Conservation (phyloP, 2,888 invertebrate species). For the Bedellia somnulentella region DNA sequence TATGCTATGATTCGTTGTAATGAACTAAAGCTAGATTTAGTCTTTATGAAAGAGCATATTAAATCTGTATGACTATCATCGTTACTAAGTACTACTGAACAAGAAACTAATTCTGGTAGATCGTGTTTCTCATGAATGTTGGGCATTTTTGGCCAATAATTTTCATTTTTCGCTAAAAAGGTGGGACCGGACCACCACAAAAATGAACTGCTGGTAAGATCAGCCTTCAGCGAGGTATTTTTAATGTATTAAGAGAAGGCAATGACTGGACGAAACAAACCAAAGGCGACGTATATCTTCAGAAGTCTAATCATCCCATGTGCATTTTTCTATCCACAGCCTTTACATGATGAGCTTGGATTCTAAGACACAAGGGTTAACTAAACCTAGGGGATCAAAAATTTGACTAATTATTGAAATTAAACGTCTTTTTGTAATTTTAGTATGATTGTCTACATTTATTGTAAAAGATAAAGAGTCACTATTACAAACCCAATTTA, state of each 20-base stretch:
- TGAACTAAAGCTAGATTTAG: neutral
- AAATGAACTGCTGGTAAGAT: neutral
- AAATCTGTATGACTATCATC: neutral
- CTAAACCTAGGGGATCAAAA: slow-evolving; percentile 5
- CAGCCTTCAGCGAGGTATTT: slow-evolving; percentile 3
- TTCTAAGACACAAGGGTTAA: slow-evolving; percentile 4
- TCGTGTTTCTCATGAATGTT: neutral
- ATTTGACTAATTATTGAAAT: slow-evolving; percentile 3
- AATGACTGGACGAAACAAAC: neutral
- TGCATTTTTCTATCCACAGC: slow-evolving; percentile 4
- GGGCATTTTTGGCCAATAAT: neutral
- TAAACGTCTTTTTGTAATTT: slow-evolving; percentile 3
- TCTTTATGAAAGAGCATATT: neutral
- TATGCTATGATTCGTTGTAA: neutral
- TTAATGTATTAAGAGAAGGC: slow-evolving; percentile 1
- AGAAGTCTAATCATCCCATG: slow-evolving; percentile 2
- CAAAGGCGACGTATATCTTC: neutral
- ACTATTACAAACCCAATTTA: neutral
- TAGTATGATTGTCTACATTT: neutral
- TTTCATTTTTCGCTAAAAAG: neutral
- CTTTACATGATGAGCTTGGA: slow-evolving; percentile 5
- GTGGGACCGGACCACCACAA: too few species aligned
- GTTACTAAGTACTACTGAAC: neutral
- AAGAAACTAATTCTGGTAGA: too few species aligned
- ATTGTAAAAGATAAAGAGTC: neutral